phyloP scores from a whole-genome alignment of 2,888 invertebrate genomes.

The Melinaea marsaeus region DNA sequence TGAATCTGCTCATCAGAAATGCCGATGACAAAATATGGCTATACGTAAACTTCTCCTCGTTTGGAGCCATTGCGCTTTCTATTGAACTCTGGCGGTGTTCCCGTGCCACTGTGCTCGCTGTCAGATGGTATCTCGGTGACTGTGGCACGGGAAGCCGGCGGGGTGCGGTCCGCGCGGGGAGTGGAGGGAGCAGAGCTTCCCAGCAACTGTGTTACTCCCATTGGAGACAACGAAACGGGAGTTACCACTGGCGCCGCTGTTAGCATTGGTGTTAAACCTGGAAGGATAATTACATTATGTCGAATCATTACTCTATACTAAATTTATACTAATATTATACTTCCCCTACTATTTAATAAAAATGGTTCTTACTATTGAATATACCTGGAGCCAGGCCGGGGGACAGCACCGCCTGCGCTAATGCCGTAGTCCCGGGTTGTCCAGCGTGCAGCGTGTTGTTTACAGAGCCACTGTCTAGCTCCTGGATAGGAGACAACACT shows the following conservation, averaged over 20 bases:
- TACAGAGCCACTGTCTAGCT: constrained; percentile 86
- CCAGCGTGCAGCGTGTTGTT: constrained; percentile 85
- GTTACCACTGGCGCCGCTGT: constrained; percentile 72
- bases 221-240: constrained; percentile 74
- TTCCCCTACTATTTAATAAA: background rate
- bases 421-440: constrained; percentile 85
- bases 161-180: constrained; percentile 49
- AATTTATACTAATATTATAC: background rate
- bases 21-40: background rate
- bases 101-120: constrained; percentile 54
- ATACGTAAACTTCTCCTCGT: constrained; percentile 70
- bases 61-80: constrained; percentile 58
- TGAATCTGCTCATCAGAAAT: background rate
- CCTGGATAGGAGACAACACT: constrained; percentile 89
- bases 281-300: constrained; percentile 15
- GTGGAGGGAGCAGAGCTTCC: constrained; percentile 72
- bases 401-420: constrained; percentile 87
- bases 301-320: background rate
- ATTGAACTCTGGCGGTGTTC: constrained; percentile 50
- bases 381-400: constrained; percentile 66
- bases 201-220: constrained; percentile 79
- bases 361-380: too few relatives aligned
- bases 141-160: constrained; percentile 42
- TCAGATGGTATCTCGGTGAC: constrained; percentile 52
- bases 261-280: constrained; percentile 64